Base-by-base conservation (phyloP, 2,797 vertebrate genomes). In the Microctenopoma lineatum region DNA sequence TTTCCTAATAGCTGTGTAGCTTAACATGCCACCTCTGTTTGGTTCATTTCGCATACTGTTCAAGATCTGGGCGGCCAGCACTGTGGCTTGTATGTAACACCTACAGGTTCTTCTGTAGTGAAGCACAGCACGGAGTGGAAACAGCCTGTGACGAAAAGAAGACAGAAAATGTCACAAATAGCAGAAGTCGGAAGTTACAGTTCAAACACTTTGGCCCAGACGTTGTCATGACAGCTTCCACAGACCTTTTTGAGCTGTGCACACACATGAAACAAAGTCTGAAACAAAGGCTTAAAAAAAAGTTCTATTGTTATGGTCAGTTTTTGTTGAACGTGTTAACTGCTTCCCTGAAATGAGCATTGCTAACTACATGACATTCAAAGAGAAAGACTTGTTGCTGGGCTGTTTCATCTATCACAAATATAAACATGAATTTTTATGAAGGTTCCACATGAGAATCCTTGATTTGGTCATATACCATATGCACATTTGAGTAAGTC, bases 101-200 rank as follows among this genome's bases (percentile, higher is more conserved):
- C 51, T 66, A 74, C 58, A 69, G 18, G 59, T 75, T 75, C 54
- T 51, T 77, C 70, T 78, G 27, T 73, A 25, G 10, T 21, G 0
- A 18, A 42, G 54, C 77, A 52, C 62, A 77, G 57, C 73, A 32
- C 55, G 59, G 58, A 70, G 63, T 73, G 76, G 84, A 90, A 89
- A 61, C 66, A 76, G 47, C 39, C 51, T 48, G 66, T 66, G 59
- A 70, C 60, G 29, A 83, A 83, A 80, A 65, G 80, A 91, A 89
- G 78, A 84, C 75, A 86, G 64, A 84, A 79, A 85, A 79, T 76
- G 73, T 81, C 81, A 86, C 39, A 73, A 86, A 89, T 77, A 89
- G 77, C 56, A 77, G 83, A 85, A 87, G 84, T 85, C 32, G 29
- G 72, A 90, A 72, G 79, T 62, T 48, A 54, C 76, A 51, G 48